Base-by-base conservation (phyloP, 2,797 vertebrate genomes). In the Gymnopithys bicolor region DNA sequence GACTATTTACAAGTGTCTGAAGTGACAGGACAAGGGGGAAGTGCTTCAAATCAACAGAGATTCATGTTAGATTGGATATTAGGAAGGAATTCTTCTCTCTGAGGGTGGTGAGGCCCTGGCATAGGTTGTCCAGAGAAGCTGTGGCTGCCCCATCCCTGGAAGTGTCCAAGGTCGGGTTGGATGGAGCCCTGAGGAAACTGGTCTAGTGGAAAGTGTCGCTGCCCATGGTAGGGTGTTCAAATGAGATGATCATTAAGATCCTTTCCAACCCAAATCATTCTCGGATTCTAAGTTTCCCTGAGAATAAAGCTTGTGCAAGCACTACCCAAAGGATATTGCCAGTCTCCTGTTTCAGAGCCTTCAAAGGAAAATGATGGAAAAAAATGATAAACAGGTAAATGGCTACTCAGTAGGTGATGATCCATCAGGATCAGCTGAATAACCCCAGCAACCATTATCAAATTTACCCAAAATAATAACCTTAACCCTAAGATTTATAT, bases 181-280 rank as follows among this genome's bases (percentile, higher is more conserved):
- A 39, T 0, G 0, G 45, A 21, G 21, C 0, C 63, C 0, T 22
- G 39, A 70, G n/a, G 7, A 6, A 0, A 30, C 66, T 78, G 59
- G 52, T 13, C 13, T 3, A 35, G 59, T 14, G 33, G 33, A 0
- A 78, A 12, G 8, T 52, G 73, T 59, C 39, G 25, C 25, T 78
- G 33, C 24, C 13, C 58, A 13, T 30, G 64, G 64, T 51, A 37
- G 43, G 28, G 13, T 13, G 17, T 10, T 35, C 52, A 4, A 9
- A 41, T 18, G 19, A 60, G 25, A 1, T 59, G 59, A 0, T 7
- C 2, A 41, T 48, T 78, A 24, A 41, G 30, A 39, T 48, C 30
- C 52, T 8, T 59, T 35, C 1, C 67, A 73, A 7, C 17, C 49
- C 56, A 82, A 13, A 1, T 13, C 67, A 11, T 35, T 28, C 52